Evolutionary conservation across 1,140 invertebrate species (phyloP).

Genomic region (Neuroterus valhalla): DNA sequence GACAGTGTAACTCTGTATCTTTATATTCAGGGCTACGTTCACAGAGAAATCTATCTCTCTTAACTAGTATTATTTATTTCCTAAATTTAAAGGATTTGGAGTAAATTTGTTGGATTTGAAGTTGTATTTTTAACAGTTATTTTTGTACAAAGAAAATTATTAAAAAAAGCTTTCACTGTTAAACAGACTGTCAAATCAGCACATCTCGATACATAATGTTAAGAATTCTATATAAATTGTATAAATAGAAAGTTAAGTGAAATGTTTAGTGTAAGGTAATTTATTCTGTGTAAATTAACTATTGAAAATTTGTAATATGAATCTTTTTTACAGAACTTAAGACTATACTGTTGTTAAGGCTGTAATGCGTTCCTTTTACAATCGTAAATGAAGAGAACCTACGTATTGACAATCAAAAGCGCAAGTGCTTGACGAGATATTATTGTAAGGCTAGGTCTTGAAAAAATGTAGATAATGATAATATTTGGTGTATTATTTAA

Average conservation of each 20-base stretch:
- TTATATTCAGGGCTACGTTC: not conserved
- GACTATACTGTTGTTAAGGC: slow-evolving; percentile 1
- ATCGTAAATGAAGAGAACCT: not conserved
- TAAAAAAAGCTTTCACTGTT: slow-evolving; percentile 3
- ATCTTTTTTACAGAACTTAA: slow-evolving; percentile 42
- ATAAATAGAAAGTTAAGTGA: slow-evolving; percentile 10
- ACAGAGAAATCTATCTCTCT: not conserved
- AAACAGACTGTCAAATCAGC: slow-evolving; percentile 9
- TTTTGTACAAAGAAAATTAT: not conserved
- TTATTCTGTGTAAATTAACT: slow-evolving; percentile 54
- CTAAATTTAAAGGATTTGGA: not conserved
- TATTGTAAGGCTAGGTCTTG: not conserved
- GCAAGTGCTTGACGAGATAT: slow-evolving; percentile 12
- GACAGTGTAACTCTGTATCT: not conserved
- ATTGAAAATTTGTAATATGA: slow-evolving; percentile 23
- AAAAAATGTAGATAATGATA: slow-evolving; percentile 57
- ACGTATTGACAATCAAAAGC: not conserved
- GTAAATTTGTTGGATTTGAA: not conserved
- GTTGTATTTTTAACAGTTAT: not conserved
- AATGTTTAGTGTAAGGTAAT: slow-evolving; percentile 55
- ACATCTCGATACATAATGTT: slow-evolving; percentile 10
- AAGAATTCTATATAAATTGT: slow-evolving; percentile 20
- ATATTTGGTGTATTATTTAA: slow-evolving; percentile 56
- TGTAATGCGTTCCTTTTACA: not conserved
- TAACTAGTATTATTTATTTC: slow-evolving; percentile 3